Base-by-base conservation (phyloP, 2,888 invertebrate genomes). In the Synanthedon myopaeformis region DNA sequence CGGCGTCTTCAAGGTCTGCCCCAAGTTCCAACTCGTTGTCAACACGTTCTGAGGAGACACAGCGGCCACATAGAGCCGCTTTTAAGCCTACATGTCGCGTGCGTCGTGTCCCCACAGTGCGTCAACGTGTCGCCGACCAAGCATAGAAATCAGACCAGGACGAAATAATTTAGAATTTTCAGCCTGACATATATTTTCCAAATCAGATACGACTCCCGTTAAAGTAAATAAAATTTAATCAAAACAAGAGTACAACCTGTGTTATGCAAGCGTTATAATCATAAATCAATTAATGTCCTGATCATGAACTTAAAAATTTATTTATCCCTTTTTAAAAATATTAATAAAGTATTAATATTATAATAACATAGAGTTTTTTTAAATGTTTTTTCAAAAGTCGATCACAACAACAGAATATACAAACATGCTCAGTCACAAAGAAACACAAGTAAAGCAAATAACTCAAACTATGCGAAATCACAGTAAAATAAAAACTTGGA, bases 1-100 rank as follows among this genome's bases (percentile, higher is more conserved):
- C 92, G 54, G 95, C 94, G 80, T 96, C 96, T 59, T 93, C 94
- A 69, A 96, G 89, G 68, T 91, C 91, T 51, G 89, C 89, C 57
- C 90, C 90, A 63, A 91, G 83, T 67, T 91, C 91, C 65, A 90
- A 79, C 66, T 91, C 91, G 76, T 90, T 91, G 80, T 91, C 91
- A 56, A 87, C 87, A 62, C 91, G 89, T 67, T 91, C 91, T 91
- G 91, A 88, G 80, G 91, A 91, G 82, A 91, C 90, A 90, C 91
- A 91, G 84, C 90, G 91, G 87, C 90, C 88, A 71, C 88, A 88
- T 64, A 88, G 70, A 79, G 88, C 88, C 79, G 88, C 88, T 64
- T 88, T 88, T 84, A 88, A 87, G 81, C 88, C 88, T 88, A 85
- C 69, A 69, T 76, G 74, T 71, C 67, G 72, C 67, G 59, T 62